Conservation (phyloP, 2,797 vertebrate genomes). For the Chaetophractus vellerosus region DNA sequence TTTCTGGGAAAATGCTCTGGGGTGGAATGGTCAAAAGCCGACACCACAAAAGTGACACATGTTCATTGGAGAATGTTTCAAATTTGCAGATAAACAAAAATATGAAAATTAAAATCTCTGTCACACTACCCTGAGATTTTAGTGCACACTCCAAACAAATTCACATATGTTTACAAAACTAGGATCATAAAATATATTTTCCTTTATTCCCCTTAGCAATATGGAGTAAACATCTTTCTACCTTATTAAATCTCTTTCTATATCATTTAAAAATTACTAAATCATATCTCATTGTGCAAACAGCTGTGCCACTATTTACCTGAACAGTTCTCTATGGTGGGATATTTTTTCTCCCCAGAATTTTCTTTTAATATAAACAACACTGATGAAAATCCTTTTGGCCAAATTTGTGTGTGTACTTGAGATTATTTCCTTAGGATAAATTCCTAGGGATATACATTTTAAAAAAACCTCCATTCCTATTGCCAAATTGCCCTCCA, state of each 20-base stretch:
- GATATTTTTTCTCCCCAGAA: background rate
- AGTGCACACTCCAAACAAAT: background rate
- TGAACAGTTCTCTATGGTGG: background rate
- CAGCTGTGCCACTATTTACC: background rate
- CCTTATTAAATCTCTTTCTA: slow-evolving; percentile 28
- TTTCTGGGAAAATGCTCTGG: background rate
- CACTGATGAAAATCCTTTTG: background rate
- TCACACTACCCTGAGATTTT: background rate
- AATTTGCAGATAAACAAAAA: background rate
- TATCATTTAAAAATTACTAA: background rate
- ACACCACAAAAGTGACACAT: background rate
- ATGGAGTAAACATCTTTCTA: background rate
- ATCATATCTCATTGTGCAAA: background rate
- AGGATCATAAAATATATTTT: background rate
- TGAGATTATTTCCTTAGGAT: background rate
- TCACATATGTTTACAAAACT: slow-evolving; percentile 5
- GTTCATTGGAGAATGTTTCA: background rate
- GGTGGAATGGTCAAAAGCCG: background rate
- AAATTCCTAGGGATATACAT: background rate
- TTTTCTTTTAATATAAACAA: slow-evolving; percentile 12
- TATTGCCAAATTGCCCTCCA: background rate
- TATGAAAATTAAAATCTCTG: background rate
- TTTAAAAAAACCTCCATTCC: background rate
- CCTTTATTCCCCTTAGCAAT: background rate
- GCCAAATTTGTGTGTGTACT: background rate